Evolutionary conservation across 2,113 vertebrate species (phyloP), one percentile per base, ranked within the genome.

Genomic region (Percopsis transmontana): DNA sequence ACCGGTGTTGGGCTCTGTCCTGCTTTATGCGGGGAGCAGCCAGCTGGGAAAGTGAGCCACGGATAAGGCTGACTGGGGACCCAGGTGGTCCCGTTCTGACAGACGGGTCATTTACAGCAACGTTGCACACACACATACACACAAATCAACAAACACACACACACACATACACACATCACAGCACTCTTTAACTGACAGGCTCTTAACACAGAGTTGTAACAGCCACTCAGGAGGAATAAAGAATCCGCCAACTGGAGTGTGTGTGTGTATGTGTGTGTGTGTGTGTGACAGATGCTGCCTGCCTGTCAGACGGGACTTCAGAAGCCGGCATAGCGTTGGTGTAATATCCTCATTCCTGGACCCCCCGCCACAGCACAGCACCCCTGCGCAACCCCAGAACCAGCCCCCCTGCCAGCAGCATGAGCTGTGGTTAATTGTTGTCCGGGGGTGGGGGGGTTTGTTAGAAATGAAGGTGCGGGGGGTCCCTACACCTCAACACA

Each of bases 401-500:
- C 61, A 62, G 62, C 78, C 85, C 84, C 85, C 89, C 88, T 51
- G 69, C 87, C 83, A 60, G 19, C 78, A 74, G 61, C 62, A 65
- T 75, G 78, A 80, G 88, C 85, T 78, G 45, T 19, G 95, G 97
- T 97, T 98, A 98, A 98, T 97, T 97, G 95, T 93, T 95, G 94
- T 94, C 94, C 95, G 93, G 94, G 93, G 50, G 77, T 93, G 87
- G 93, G 50, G 77, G 94, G 87, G 91, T 94, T n/a, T n/a, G n/a
- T n/a, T 94, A 94, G 94, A 96, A 93, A 94, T 92, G 92, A 94
- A 94, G 88, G 94, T 95, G 93, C 91, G 92, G 94, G 94, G 94
- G 95, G 95, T 94, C 90, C 92, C 89, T 92, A 92, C 94, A 97
- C 94, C 94, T 96, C 95, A 94, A 94, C 94, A 80, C 95, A 93